Evolutionary conservation across 2,113 vertebrate species (phyloP).

Genomic region (Catharus fuscescens): DNA sequence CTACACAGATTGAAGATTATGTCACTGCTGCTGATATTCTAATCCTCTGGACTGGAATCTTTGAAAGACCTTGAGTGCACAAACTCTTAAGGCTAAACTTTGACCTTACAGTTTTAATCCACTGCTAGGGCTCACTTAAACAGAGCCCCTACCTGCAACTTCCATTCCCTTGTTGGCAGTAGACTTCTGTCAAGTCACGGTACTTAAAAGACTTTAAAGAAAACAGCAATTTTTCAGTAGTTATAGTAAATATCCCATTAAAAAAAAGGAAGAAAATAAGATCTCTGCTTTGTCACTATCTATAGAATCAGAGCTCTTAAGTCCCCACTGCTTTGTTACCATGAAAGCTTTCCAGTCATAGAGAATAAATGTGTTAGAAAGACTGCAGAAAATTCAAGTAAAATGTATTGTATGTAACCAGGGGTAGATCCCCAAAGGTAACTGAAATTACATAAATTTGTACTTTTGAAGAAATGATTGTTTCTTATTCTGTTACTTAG

Average conservation of each 20-base stretch:
- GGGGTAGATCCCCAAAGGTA: not conserved
- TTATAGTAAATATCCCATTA: not conserved
- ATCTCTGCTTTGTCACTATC: not conserved
- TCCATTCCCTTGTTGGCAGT: not conserved
- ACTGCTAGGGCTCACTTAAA: not conserved
- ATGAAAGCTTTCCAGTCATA: not conserved
- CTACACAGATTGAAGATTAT: not conserved
- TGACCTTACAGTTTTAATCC: not conserved
- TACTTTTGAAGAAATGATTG: not conserved
- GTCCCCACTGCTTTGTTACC: not conserved
- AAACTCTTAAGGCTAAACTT: not conserved
- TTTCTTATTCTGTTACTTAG: not conserved
- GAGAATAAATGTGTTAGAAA: not conserved
- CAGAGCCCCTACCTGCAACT: not conserved
- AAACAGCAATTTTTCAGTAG: not conserved
- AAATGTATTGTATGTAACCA: not conserved
- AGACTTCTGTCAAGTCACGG: not conserved
- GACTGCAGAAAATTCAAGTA: not conserved
- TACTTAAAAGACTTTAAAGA: not conserved
- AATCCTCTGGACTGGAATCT: not conserved
- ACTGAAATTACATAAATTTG: not conserved
- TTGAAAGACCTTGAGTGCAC: not conserved
- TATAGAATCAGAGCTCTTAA: not conserved
- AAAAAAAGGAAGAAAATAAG: not conserved
- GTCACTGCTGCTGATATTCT: not conserved